Evolutionary conservation across 2,113 vertebrate species (phyloP).

Genomic region (Petaurus breviceps): DNA sequence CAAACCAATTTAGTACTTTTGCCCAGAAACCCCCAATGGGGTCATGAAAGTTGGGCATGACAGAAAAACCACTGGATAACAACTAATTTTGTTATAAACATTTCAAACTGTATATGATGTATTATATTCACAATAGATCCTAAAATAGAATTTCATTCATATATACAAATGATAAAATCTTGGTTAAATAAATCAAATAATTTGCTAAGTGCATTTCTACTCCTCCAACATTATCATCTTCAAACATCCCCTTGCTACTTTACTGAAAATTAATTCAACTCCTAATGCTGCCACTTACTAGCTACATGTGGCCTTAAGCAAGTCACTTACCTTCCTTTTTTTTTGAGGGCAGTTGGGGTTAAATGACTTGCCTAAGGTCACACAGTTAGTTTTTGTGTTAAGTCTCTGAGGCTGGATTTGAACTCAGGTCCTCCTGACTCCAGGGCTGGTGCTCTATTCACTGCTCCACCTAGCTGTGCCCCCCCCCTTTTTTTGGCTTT

Average conservation of each 20-base stretch:
- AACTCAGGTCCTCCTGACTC: too few species aligned
- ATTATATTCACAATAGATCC: neutral
- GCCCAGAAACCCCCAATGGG: neutral
- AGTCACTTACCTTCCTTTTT: neutral
- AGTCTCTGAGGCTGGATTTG: too few species aligned
- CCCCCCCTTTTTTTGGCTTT: too few species aligned
- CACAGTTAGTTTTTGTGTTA: too few species aligned
- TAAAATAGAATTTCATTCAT: neutral
- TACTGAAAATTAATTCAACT: neutral
- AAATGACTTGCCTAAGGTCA: too few species aligned
- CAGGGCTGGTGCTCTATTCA: too few species aligned
- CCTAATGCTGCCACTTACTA: neutral
- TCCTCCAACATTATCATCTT: neutral
- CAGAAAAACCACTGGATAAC: conserved; percentile 51
- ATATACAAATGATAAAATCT: neutral
- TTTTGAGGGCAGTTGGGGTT: too few species aligned
- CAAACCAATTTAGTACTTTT: neutral
- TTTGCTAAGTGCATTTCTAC: neutral
- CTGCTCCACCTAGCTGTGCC: too few species aligned
- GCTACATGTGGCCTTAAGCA: neutral
- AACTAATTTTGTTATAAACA: conserved; percentile 66
- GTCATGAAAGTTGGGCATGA: neutral
- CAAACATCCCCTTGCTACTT: neutral
- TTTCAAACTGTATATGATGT: neutral
- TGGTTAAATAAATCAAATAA: neutral